These are phyloP conservation scores for Naso thynnoides DNA, from an alignment of 2,797 vertebrate genomes.

Conservation along the genomic window DNA sequence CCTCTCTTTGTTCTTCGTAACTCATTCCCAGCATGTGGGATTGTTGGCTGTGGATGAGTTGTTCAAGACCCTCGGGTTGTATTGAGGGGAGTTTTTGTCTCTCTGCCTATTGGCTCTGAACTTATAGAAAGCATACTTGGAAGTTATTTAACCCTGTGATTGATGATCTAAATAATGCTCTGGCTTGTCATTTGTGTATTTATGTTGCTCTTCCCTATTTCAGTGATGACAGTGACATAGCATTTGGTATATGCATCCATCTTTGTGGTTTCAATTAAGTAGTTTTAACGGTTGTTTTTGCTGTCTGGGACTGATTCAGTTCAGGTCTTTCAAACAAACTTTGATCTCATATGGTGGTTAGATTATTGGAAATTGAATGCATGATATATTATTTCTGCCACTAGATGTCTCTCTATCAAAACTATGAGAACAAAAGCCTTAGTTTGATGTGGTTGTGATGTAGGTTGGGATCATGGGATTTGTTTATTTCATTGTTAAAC, in stretches of 20 bases:
- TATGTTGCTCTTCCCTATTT: constrained; percentile 58
- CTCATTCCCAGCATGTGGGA: constrained; percentile 37
- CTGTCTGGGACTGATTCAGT: constrained; percentile 33
- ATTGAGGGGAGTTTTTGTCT: constrained; percentile 18
- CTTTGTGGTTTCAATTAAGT: constrained; percentile 45
- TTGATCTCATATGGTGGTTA: constrained; percentile 41
- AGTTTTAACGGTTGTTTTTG: constrained; percentile 27
- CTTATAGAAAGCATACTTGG: constrained; percentile 34
- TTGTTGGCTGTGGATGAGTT: constrained; percentile 42
- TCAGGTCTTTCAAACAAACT: constrained; percentile 28
- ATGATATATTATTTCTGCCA: too few species aligned
- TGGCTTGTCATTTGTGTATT: constrained; percentile 56
- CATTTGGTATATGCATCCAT: constrained; percentile 44
- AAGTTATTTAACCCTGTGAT: constrained; percentile 50
- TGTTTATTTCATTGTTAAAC: too few species aligned
- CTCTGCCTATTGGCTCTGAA: constrained; percentile 20
- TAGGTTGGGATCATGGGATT: too few species aligned
- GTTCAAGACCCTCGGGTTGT: constrained; percentile 31
- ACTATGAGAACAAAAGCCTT: too few species aligned
- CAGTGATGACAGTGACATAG: constrained; percentile 47
- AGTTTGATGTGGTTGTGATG: too few species aligned
- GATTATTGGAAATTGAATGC: constrained; percentile 38
- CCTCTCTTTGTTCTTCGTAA: constrained; percentile 16
- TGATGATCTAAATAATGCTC: constrained; percentile 56
- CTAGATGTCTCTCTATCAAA: too few species aligned